These are phyloP conservation scores for Cheirogaleus major DNA, from an alignment of 2,797 vertebrate species.

Conservation along the genomic window DNA sequence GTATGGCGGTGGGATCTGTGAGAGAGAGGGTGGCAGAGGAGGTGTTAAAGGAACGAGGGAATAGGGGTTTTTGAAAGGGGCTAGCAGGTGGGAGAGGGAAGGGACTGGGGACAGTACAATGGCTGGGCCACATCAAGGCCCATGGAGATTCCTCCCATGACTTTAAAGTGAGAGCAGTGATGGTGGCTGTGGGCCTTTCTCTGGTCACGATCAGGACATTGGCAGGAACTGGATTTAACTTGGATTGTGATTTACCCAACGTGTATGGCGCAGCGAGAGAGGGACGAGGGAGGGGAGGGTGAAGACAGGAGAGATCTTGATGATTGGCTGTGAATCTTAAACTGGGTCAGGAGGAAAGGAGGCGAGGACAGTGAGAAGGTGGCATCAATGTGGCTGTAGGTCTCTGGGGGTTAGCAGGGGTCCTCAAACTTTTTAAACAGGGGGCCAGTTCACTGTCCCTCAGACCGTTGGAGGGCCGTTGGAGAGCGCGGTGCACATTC, in stretches of 20 bases:
- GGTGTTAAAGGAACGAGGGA: background rate
- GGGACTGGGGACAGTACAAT: background rate
- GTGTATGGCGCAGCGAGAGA: background rate
- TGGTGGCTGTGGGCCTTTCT: background rate
- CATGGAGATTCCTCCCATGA: background rate
- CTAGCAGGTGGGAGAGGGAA: too few relatives aligned
- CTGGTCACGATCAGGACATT: background rate
- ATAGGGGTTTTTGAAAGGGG: background rate
- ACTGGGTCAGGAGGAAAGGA: background rate
- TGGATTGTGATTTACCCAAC: background rate
- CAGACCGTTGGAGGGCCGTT: too few relatives aligned
- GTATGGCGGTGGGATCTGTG: too few relatives aligned
- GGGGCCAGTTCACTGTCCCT: too few relatives aligned
- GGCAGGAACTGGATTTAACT: background rate
- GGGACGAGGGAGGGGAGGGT: background rate
- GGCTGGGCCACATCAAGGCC: background rate
- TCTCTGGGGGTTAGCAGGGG: background rate
- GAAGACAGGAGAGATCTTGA: background rate
- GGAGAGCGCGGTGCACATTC: too few relatives aligned
- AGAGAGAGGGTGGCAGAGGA: background rate
- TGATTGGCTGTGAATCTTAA: background rate
- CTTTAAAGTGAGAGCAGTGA: background rate
- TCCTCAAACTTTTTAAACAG: too few relatives aligned
- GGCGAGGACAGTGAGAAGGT: background rate
- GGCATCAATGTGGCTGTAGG: too few relatives aligned